These are phyloP conservation scores for Bombylius discolor DNA, from an alignment of 2,888 invertebrate genomes.

Conservation along the genomic window DNA sequence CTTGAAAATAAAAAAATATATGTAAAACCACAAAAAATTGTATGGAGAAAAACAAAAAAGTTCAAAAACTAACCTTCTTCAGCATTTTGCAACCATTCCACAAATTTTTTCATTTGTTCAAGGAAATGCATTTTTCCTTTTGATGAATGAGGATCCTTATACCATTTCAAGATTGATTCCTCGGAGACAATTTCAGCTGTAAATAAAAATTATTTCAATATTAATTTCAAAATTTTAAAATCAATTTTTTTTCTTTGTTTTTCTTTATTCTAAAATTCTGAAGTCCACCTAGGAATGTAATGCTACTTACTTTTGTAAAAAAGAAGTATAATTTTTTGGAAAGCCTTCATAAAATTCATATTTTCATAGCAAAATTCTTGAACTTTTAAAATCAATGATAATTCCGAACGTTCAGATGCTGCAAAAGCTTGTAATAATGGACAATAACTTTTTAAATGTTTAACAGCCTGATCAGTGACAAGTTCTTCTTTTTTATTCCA, in stretches of 20 bases:
- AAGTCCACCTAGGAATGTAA: neutral
- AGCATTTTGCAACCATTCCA: slow-evolving; percentile 94
- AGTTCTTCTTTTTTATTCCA: slow-evolving; percentile 99
- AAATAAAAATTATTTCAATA: slow-evolving; percentile 17
- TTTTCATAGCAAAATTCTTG: slow-evolving; percentile 98
- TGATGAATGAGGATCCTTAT: slow-evolving; percentile 79
- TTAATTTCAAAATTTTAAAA: neutral
- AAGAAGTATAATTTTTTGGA: slow-evolving; percentile 91
- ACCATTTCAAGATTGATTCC: slow-evolving; percentile 93
- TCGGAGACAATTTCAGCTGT: slow-evolving; percentile 84
- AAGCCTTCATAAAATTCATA: slow-evolving; percentile 98
- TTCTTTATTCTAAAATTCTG: no score
- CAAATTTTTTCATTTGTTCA: slow-evolving; percentile 95
- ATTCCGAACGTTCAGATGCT: slow-evolving; percentile 72
- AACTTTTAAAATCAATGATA: slow-evolving; percentile 78
- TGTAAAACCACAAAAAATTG: neutral
- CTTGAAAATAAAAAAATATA: slow-evolving; percentile 20
- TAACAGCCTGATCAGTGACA: slow-evolving; percentile 87
- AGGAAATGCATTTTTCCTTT: slow-evolving; percentile 97
- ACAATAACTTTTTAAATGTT: slow-evolving; percentile 77
- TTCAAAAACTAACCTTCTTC: slow-evolving; percentile 55
- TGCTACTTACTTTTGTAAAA: slow-evolving; percentile 74
- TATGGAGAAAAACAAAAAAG: slow-evolving; percentile 4
- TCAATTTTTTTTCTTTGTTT: no score
- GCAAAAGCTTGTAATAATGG: slow-evolving; percentile 78